phyloP scores from a whole-genome alignment of 1,140 invertebrate species.

The Anthonomus grandis region DNA sequence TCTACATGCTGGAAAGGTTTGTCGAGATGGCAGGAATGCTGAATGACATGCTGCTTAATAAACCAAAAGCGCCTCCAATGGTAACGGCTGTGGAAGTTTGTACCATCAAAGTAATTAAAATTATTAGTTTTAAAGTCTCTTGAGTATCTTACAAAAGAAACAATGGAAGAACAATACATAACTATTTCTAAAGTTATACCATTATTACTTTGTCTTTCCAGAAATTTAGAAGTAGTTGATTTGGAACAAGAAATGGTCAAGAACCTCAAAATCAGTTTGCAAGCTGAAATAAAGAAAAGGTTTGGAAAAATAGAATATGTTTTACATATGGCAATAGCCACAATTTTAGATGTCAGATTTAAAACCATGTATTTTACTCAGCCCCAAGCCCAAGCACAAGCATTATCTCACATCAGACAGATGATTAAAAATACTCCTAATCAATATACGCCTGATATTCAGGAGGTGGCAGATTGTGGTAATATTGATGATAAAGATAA shows the following conservation, averaged over 20 bases:
- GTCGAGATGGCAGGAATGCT: conserved; percentile 24
- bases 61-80: conserved; percentile 1
- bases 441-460: neutral
- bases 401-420: neutral
- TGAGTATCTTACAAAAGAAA: conserved; percentile 5
- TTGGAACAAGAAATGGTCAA: no score
- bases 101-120: conserved; percentile 15
- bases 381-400: neutral
- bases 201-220: neutral
- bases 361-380: neutral
- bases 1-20: conserved; percentile 17
- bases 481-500: neutral
- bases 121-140: conserved; percentile 10
- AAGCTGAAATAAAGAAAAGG: neutral
- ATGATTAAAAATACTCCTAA: conserved; percentile 1
- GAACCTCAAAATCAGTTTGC: no score
- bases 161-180: conserved; percentile 10
- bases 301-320: conserved; percentile 2
- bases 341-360: neutral
- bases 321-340: neutral
- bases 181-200: conserved; percentile 4
- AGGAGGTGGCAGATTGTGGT: neutral
- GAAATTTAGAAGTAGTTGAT: no score
- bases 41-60: neutral
- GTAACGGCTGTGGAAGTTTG: neutral